Evolutionary conservation across 2,888 invertebrate genomes (phyloP), one percentile per base, ranked within the genome.

Genomic region (Taphrorychus bicolor): DNA sequence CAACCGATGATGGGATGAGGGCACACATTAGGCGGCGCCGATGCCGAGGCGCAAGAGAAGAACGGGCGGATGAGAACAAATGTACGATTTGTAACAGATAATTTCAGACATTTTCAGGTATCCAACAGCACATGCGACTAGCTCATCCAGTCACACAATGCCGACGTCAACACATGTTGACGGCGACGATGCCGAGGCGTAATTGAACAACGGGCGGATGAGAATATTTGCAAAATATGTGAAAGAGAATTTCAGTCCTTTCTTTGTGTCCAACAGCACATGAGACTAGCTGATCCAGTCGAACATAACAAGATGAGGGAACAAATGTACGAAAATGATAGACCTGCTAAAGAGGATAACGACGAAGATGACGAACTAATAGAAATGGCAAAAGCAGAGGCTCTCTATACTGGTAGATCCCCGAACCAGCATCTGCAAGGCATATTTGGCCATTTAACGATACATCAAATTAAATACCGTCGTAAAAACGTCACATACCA

Each of bases 61-160:
- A 24, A 4, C 24, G 7, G 24, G 24, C n/a, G n/a, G n/a, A n/a
- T n/a, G n/a, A 24, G 5, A 24, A 4, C 4, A 24, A 24, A 7
- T 24, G 24, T 24, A 4, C 11, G 1, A 2, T 23, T 0, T 76
- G 76, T 41, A 22, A 23, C 0, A 41, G 72, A 0, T 41, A 19
- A 1, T 76, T 76, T 1, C 19, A 40, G 9, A 22, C 70, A 1
- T 59, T 23, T n/a, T 70, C 68, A 22, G 63, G 68, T 0, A 49
- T 71, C 0, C 71, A 71, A 22, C 45, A 61, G 9, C 14, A 66
- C 69, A 5, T 24, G 59, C 48, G 9, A 23, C 9, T 5, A 16
- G 32, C n/a, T 49, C 3, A 63, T 59, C 11, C 41, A n/a, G n/a
- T n/a, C n/a, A n/a, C n/a, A n/a, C n/a, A n/a, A n/a, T n/a, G n/a